Base-by-base conservation (phyloP, 2,797 vertebrate species). In the Sebastes oblongus region DNA sequence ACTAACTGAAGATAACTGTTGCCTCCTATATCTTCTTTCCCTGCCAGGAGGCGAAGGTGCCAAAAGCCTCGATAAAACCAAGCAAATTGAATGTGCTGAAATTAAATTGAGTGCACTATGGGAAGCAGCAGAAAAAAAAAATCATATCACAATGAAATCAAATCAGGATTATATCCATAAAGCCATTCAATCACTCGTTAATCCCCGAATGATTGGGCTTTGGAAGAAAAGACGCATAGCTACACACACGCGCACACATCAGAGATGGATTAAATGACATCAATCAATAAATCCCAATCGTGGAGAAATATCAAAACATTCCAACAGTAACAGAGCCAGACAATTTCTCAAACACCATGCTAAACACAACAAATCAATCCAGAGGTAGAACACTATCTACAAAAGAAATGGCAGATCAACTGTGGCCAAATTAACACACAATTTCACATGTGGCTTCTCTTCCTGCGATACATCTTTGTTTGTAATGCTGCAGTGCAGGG, bases 91-190 rank as follows among this genome's bases (percentile, higher is more conserved):
- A 90, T 74, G 78, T 70, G 79, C 56, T 72, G 70, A 89, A 87
- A 92, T 86, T 71, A 86, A 90, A 91, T 70, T 68, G 85, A 87
- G 86, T 60, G 62, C 64, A 77, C 72, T 52, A 78, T 46, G 34
- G 18, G 67, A 88, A 84, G 68, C 68, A 80, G 75, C 59, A 62
- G 58, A 54, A 50, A 64, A 56, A 81, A 68, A 78, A 86, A 85
- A 73, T 74, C 30, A 78, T 82, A 89, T 88, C 72, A 72, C 73
- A 83, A 86, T 88, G 71, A 91, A 89, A 90, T 92, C 84, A 91
- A 92, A 91, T 90, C 78, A 81, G 90, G 90, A 93, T 93, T 92
- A 93, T 82, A 83, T 66, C 62, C 75, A 88, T 75, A 87, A 87
- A 85, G 72, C 80, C 77, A 88, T 90, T 92, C 81, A 86, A 85